phyloP scores from a whole-genome alignment of 1,140 invertebrate genomes.

The Linepithema humile region DNA sequence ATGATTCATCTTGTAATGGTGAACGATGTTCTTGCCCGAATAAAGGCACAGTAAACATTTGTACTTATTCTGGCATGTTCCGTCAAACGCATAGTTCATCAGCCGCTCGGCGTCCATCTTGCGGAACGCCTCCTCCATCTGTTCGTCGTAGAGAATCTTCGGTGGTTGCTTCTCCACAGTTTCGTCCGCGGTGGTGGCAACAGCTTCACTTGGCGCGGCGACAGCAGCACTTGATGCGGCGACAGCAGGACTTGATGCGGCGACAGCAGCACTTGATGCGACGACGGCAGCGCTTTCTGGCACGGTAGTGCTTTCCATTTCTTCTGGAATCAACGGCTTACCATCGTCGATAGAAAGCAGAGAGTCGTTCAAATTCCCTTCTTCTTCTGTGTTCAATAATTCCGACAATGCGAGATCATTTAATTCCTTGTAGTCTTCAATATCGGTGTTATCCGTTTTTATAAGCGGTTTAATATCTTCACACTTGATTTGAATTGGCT shows the following conservation, averaged over 20 bases:
- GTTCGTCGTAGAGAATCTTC: not conserved
- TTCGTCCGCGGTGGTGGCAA: not conserved
- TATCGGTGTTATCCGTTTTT: not conserved
- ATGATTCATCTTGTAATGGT: conserved; percentile 88
- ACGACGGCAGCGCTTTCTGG: not conserved
- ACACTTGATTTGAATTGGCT: not conserved
- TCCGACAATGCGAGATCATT: not conserved
- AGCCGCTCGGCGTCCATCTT: conserved; percentile 51
- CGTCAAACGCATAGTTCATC: conserved; percentile 75
- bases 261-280: not conserved
- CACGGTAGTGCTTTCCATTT: not conserved
- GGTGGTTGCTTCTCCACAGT: not conserved
- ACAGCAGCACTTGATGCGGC: not conserved
- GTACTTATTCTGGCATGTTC: conserved; percentile 79
- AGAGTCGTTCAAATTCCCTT: not conserved
- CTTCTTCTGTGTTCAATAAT: not conserved
- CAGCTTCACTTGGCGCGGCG: not conserved
- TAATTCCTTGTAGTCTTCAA: not conserved
- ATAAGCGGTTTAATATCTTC: not conserved
- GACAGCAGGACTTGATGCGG: not conserved
- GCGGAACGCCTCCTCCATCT: conserved; percentile 18
- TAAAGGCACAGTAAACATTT: conserved; percentile 86
- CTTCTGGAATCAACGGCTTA: not conserved
- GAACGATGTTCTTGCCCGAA: conserved; percentile 86
- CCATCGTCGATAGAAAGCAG: not conserved